Evolutionary conservation across 2,797 vertebrate genomes (phyloP), one percentile per base, ranked within the genome.

Genomic region (Nyctalus aviator): DNA sequence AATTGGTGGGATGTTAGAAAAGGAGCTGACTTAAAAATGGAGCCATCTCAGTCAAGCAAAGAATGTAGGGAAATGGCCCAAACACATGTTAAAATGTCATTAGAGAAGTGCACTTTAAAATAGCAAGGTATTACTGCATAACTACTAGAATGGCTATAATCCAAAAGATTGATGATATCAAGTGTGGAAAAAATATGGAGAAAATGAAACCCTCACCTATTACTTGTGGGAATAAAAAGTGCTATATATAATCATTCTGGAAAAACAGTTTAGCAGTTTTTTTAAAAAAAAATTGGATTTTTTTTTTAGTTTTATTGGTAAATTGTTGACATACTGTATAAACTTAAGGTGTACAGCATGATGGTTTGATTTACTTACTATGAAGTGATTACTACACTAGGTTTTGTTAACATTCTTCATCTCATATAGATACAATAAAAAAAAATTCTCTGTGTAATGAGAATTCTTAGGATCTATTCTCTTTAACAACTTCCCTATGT

Each of bases 21-120:
- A 94, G 59, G 8, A 81, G 64, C 8, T 86, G 48, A 95, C 62
- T 81, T 93, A 84, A 88, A 95, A 84, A 78, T 91, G 20, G 30
- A 75, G 84, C 27, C 55, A 78, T 27, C 12, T 20, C n/a, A 72
- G 32, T 10, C n/a, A 77, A 83, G 37, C 15, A 86, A 78, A 88
- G 44, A 25, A 46, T 48, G 25, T 27, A 86, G 15, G 20, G 21
- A 17, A 75, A 64, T 83, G 76, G 73, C 27, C 72, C 57, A 32
- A 59, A n/a, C 10, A 53, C 8, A 44, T 5, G 6, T 76, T 32
- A 85, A 94, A 82, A 72, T 76, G 15, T 62, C 68, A 23, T 71
- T 41, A 77, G 72, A 78, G 50, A 71, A 76, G 21, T 73, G 8
- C 9, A 72, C 37, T 84, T 95, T 55, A 92, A 79, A 88, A 41